A percentile compares a stretch with the other conserved stretches of the same genome.
Evolutionary conservation across 2,113 vertebrate species (phyloP).

Genomic region (Piprites chloris): DNA sequence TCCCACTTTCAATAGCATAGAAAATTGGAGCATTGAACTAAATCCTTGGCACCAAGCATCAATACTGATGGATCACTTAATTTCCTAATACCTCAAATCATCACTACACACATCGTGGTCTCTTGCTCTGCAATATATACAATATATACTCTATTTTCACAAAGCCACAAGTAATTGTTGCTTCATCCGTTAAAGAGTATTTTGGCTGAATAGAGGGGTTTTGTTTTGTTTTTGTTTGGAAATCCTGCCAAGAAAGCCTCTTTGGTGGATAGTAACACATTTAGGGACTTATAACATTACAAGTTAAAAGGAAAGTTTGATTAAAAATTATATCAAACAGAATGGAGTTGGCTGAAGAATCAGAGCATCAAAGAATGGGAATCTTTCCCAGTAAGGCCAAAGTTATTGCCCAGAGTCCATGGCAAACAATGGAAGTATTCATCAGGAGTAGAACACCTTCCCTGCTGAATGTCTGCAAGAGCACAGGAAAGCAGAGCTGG

Average conservation of each 20-base stretch:
- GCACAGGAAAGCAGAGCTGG: neutral
- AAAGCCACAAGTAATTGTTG: constrained; percentile 64
- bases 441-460: constrained; percentile 44
- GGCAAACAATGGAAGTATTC: constrained; percentile 68
- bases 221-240: constrained; percentile 61
- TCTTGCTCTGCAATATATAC: constrained; percentile 11
- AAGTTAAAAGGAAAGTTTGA: constrained; percentile 60
- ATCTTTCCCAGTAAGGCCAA: constrained; percentile 60
- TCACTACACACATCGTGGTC: constrained; percentile 43
- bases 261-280: constrained; percentile 65
- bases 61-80: constrained; percentile 47
- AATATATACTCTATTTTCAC: constrained; percentile 51
- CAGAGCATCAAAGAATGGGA: constrained; percentile 62
- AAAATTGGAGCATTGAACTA: constrained; percentile 2
- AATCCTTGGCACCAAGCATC: constrained; percentile 22
- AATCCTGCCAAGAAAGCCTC: constrained; percentile 61
- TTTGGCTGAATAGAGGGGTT: constrained; percentile 48
- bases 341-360: constrained; percentile 42
- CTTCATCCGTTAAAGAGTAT: constrained; percentile 49
- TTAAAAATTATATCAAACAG: constrained; percentile 64
- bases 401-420: constrained; percentile 42
- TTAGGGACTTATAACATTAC: constrained; percentile 67
- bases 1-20: constrained; percentile 2
- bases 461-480: neutral
- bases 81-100: constrained; percentile 50